These are phyloP conservation scores for Lucilia sericata DNA, from an alignment of 1,140 invertebrate genomes.

Conservation along the genomic window DNA sequence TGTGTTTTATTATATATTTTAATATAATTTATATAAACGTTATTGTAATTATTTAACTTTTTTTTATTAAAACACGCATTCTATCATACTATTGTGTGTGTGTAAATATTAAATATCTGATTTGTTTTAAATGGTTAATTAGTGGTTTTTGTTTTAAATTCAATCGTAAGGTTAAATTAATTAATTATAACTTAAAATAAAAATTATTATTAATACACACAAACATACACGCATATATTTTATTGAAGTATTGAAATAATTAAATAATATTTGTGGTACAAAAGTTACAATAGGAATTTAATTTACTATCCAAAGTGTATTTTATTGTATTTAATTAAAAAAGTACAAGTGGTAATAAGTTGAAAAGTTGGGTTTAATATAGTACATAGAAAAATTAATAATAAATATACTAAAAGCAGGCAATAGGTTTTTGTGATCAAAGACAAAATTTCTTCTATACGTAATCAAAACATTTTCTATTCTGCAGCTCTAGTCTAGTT, in stretches of 20 bases:
- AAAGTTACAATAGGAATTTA: slow-evolving; percentile 6
- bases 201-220: not conserved
- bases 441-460: too few species aligned
- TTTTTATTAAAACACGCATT: not conserved
- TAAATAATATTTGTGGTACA: not conserved
- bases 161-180: slow-evolving; percentile 11
- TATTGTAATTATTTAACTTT: slow-evolving; percentile 18
- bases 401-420: too few species aligned
- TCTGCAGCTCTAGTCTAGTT: too few species aligned
- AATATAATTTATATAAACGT: slow-evolving; percentile 22
- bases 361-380: too few species aligned
- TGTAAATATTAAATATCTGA: not conserved
- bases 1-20: not conserved
- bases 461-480: too few species aligned
- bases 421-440: too few species aligned
- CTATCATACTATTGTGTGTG: too few species aligned
- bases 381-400: too few species aligned
- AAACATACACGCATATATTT: not conserved
- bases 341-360: not conserved
- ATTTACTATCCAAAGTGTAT: not conserved
- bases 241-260: not conserved
- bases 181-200: not conserved
- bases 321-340: not conserved
- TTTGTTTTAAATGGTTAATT: slow-evolving; percentile 32
- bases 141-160: slow-evolving; percentile 32